Base-by-base conservation (phyloP, 2,113 vertebrate genomes). In the Nipponia nippon region DNA sequence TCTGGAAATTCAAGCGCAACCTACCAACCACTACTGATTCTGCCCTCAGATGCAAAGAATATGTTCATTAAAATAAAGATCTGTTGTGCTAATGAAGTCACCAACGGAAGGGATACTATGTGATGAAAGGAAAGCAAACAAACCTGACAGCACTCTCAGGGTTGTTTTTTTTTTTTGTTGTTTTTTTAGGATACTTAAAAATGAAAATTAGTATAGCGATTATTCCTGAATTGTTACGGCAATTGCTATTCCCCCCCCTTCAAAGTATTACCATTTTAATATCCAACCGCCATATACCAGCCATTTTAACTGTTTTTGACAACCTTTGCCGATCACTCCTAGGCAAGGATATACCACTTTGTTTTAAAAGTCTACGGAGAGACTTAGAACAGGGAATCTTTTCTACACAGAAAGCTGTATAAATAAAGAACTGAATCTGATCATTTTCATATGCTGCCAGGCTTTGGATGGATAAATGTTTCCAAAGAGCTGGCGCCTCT, bases 401-500 rank as follows among this genome's bases (percentile, higher is more conserved):
- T 89, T 79, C 44, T 93, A 70, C n/a, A 8, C 76, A 61, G 38
- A 93, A 94, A 90, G 69, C 77, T 93, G 72, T 88, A 65, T 95
- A 97, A 95, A 96, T 79, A 97, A 97, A 97, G 89, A 94, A 89
- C 61, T 77, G 46, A 90, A 88, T 92, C 76, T 97, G 97, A 97
- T 97, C 93, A 82, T 93, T 97, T 97, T 97, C 98, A 97, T 97
- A 96, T 98, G 98, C 94, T 97, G 92, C 97, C 97, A 98, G 97
- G 95, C 95, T 98, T 96, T 94, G 93, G 94, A 83, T 84, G 95
- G 96, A 92, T 90, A 94, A 97, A 96, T 80, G 84, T 95, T 98
- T 98, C 98, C 97, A 95, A 97, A 97, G 95, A 92, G 93, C 95
- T 96, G 96, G 97, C 92, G 89, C 90, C 96, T 97, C 96, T 96